Base-by-base conservation (phyloP, 2,113 vertebrate genomes). In the Colistium nudipinnis region DNA sequence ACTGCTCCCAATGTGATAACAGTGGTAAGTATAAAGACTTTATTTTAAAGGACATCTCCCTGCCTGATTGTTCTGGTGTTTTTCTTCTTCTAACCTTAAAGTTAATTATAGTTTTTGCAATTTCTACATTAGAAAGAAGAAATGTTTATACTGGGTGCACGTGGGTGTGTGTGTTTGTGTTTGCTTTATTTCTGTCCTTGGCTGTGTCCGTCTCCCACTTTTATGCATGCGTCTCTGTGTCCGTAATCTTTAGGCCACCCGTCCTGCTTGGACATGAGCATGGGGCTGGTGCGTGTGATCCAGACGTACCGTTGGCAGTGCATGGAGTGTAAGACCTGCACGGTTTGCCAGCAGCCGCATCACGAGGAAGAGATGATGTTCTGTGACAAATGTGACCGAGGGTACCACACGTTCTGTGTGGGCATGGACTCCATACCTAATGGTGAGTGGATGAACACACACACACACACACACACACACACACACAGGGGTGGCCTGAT, bases 351-450 rank as follows among this genome's bases (percentile, higher is more conserved):
- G 89, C 95, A 99, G 85, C 98, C 98, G 56, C 96, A 98, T 81
- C 97, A 99, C 0, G 98, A 99, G 93, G 98, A 99, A 70, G 95
- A 98, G 87, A 98, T 99, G 97, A 99, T 99, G 98, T 99, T 99
- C 94, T 99, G 98, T 85, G 98, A 99, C 86, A 94, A 96, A 67
- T 99, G 98, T 91, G 98, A 99, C 87, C 92, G 98, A 61, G 98
- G 98, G 38, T 98, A 96, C 88, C 98, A 99, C 93, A 98, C 98
- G 4, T 99, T 99, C 76, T 99, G 98, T 81, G 97, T 99, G 62
- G 98, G 98, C 70, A 94, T 99, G 92, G 92, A 95, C 61, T 92
- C 94, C 67, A 95, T 99, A 86, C 98, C 98, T 44, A 93, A 93
- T 91, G 98, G 98, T 99, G 92, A 93, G 91, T 68, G 28, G 17